Evolutionary conservation across 2,888 invertebrate genomes (phyloP).

Genomic region (Leucania comma): DNA sequence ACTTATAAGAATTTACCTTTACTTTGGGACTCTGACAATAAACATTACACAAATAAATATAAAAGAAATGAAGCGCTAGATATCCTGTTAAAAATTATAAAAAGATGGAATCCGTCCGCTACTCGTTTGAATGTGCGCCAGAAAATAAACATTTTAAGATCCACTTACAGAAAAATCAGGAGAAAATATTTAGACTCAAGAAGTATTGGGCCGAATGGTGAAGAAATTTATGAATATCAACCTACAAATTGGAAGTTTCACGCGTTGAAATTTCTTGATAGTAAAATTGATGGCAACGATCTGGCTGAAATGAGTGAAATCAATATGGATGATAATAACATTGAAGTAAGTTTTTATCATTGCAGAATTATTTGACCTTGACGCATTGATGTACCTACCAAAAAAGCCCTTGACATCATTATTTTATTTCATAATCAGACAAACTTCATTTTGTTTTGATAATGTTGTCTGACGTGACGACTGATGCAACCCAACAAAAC

Average conservation of each 20-base stretch:
- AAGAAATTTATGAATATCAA: slow-evolving; percentile 62
- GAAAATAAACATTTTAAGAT: slow-evolving; percentile 74
- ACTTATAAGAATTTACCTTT: slow-evolving; percentile 65
- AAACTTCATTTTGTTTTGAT: slow-evolving; percentile 7
- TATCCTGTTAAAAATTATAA: slow-evolving; percentile 62
- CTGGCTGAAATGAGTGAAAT: slow-evolving; percentile 56
- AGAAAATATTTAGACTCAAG: slow-evolving; percentile 66
- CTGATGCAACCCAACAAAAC: neutral
- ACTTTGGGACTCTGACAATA: slow-evolving; percentile 70
- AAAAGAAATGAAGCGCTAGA: slow-evolving; percentile 67
- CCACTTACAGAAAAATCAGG: slow-evolving; percentile 69
- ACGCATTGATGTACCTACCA: no score
- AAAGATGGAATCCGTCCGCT: slow-evolving; percentile 63
- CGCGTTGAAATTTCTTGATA: slow-evolving; percentile 67
- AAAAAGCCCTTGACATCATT: no score
- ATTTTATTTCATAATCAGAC: neutral
- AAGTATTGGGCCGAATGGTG: slow-evolving; percentile 63
- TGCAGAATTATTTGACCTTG: slow-evolving; percentile 4
- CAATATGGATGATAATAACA: slow-evolving; percentile 51
- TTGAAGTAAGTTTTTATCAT: slow-evolving; percentile 47
- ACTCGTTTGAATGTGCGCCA: slow-evolving; percentile 65
- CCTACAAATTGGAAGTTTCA: slow-evolving; percentile 71
- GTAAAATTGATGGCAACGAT: slow-evolving; percentile 34
- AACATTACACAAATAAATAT: slow-evolving; percentile 69
- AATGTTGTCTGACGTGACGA: neutral